These are phyloP conservation scores for Strix aluco DNA, from an alignment of 2,113 vertebrate species.

Conservation along the genomic window DNA sequence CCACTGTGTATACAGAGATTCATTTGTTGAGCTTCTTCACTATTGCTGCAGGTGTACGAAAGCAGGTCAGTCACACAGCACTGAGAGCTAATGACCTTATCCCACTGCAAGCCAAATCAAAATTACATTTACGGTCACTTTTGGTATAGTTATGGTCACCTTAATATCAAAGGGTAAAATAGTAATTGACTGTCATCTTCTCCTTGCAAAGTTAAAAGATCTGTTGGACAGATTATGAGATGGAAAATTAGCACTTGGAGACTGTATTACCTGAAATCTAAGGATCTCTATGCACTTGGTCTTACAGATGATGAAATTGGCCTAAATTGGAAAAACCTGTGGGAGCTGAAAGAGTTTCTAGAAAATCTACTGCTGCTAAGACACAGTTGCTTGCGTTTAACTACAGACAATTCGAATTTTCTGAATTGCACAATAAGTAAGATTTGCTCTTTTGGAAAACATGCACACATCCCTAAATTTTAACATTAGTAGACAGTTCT, in stretches of 20 bases:
- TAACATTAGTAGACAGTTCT: background rate
- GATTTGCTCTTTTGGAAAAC: background rate
- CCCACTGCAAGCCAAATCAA: background rate
- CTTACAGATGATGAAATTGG: background rate
- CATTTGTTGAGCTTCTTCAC: background rate
- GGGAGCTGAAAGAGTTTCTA: background rate
- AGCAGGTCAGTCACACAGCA: background rate
- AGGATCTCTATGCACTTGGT: background rate
- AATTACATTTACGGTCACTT: background rate
- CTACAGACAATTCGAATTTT: background rate
- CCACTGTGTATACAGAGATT: background rate
- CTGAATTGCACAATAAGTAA: rapidly evolving
- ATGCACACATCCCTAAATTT: background rate
- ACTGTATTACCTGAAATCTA: background rate
- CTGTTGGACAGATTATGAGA: background rate
- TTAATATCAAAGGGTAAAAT: background rate
- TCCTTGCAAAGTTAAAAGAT: background rate
- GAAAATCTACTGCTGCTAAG: background rate
- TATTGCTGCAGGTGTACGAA: background rate
- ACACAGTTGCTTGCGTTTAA: background rate
- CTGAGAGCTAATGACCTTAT: rapidly evolving
- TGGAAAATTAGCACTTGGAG: background rate
- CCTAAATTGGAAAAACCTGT: background rate
- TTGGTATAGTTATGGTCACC: background rate
- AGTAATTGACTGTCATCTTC: background rate